A percentile compares a stretch with the other conserved stretches of the same genome.
Evolutionary conservation across 2,888 invertebrate species (phyloP).

Genomic region (Candidula unifasciata): DNA sequence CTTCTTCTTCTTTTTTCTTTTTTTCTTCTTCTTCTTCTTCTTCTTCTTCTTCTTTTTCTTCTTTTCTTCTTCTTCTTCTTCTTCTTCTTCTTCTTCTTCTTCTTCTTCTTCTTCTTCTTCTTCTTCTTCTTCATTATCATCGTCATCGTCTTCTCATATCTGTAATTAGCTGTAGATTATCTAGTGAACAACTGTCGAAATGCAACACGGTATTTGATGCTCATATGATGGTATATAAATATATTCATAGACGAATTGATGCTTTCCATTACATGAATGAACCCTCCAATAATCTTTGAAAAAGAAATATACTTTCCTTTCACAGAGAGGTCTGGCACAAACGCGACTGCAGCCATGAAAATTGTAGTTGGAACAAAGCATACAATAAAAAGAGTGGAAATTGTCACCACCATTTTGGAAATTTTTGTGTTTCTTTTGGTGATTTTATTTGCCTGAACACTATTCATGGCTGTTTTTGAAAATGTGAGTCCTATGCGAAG

Average conservation of each 20-base stretch:
- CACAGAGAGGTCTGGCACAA: not conserved
- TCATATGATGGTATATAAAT: not conserved
- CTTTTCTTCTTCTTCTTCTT: too few relatives aligned
- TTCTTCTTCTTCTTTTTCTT: too few relatives aligned
- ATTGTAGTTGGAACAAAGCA: slow-evolving; percentile 1
- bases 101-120: too few relatives aligned
- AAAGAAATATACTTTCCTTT: not conserved
- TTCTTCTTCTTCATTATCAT: too few relatives aligned
- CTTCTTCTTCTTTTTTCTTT: too few relatives aligned
- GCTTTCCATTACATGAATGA: not conserved
- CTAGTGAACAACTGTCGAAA: not conserved
- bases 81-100: too few relatives aligned
- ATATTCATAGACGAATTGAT: slow-evolving; percentile 4
- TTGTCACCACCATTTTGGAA: not conserved
- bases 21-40: too few relatives aligned
- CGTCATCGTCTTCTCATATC: too few relatives aligned
- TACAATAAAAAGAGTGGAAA: not conserved
- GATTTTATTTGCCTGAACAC: not conserved
- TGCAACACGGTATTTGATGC: not conserved
- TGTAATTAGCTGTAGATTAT: too few relatives aligned
- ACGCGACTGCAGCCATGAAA: not conserved
- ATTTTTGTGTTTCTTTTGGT: not conserved
- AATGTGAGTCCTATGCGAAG: not conserved
- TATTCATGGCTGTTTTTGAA: not conserved
- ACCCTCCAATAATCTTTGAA: not conserved